These are phyloP conservation scores for Acromyrmex echinatior DNA, from an alignment of 1,140 invertebrate genomes.

Conservation along the genomic window DNA sequence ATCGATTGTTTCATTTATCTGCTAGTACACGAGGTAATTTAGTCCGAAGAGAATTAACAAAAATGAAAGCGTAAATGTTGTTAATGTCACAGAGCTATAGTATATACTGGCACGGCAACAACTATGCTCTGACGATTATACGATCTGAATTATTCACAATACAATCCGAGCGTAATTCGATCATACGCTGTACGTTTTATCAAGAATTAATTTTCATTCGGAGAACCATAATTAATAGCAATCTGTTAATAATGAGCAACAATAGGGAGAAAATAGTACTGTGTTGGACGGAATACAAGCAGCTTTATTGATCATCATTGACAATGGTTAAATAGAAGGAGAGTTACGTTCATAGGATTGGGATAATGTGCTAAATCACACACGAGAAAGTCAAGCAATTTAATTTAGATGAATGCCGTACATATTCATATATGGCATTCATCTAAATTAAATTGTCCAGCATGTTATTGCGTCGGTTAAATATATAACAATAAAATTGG, in stretches of 20 bases:
- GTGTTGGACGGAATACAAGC: conserved; percentile 1
- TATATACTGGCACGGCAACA: neutral
- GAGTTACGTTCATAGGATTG: conserved; percentile 7
- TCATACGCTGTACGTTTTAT: conserved; percentile 53
- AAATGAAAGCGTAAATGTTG: conserved; percentile 58
- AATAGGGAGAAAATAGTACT: conserved; percentile 59
- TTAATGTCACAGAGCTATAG: conserved; percentile 42
- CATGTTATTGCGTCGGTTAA: neutral
- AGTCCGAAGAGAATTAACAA: conserved; percentile 56
- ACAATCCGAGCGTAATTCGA: conserved; percentile 57
- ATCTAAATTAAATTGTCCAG: conserved; percentile 1
- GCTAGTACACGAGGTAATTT: conserved; percentile 31
- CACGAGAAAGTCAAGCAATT: conserved; percentile 21
- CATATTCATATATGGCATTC: neutral
- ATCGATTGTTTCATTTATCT: conserved; percentile 40
- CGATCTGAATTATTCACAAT: conserved; percentile 62
- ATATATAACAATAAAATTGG: neutral
- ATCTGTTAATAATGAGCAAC: conserved; percentile 61
- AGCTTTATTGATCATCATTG: conserved; percentile 53
- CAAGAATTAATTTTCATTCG: conserved; percentile 64
- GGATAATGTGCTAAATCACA: conserved; percentile 31
- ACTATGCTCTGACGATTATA: conserved; percentile 57
- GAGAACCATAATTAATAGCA: conserved; percentile 62
- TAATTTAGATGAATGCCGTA: conserved; percentile 4
- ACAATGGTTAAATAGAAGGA: conserved; percentile 28